Base-by-base conservation (phyloP, 2,797 vertebrate genomes). In the Myotis findleyi region DNA sequence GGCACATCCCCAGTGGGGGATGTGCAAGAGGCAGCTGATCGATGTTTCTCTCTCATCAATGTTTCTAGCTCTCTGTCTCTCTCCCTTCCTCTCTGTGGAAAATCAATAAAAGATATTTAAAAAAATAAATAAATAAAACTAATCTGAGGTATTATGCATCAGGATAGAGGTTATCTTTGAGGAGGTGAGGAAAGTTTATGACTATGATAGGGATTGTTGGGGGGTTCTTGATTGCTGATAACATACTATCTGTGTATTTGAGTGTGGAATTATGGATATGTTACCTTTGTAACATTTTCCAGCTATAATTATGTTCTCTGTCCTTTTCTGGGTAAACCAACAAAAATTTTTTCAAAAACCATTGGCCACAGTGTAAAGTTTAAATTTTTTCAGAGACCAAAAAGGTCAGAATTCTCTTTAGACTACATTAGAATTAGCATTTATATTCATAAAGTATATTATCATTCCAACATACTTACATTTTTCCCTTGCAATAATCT, bases 111-210 rank as follows among this genome's bases (percentile, higher is more conserved):
- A n/a, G n/a, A n/a, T n/a, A n/a, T n/a, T n/a, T n/a, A n/a, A n/a
- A n/a, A n/a, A n/a, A n/a, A n/a, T n/a, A n/a, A n/a, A n/a, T n/a
- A 87, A 49, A 91, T 64, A 64, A 93, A 87, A 76, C 23, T 59
- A 80, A 49, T 41, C 36, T 64, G 44, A 88, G 49, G 9, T 41
- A 86, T 33, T 77, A 72, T 44, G 23, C 72, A 66, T 79, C 12
- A 72, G 51, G 57, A 44, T 47, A 80, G 33, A 87, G 36, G 21
- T 86, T 91, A 81, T 17, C 3, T 81, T 21, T 91, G 69, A 79
- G 17, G 16, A 87, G 21, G 3, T 73, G 2, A 36, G 30, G 38
- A 76, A 36, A 82, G 27, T 38, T 80, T 64, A 53, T 86, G 21
- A 90, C 16, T 55, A 75, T 23, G 5, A 41, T 38, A 82, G 41